Evolutionary conservation across 2,113 vertebrate species (phyloP).

Genomic region (Notechis scutatus): DNA sequence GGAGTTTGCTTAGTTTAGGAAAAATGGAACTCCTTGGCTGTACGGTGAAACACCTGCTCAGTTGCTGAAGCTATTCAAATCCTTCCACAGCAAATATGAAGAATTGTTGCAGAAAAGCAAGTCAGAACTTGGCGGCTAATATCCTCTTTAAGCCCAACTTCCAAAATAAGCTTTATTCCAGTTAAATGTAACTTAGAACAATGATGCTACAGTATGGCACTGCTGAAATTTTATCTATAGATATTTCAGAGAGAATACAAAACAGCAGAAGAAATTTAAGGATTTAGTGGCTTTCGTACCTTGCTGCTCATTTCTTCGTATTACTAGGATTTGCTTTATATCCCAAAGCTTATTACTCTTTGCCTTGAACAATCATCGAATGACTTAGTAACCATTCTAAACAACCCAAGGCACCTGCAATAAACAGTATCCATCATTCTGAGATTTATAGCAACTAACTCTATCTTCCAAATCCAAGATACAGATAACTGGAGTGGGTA

Average conservation of each 20-base stretch:
- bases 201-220: background rate
- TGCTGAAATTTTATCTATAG: background rate
- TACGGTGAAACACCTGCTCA: constrained; percentile 79
- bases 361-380: background rate
- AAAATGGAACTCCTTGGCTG: constrained; percentile 83
- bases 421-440: background rate
- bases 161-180: background rate
- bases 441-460: background rate
- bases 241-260: background rate
- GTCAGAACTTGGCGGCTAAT: too few relatives aligned
- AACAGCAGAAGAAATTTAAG: background rate
- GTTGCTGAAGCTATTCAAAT: constrained; percentile 79
- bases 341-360: background rate
- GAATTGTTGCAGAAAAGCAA: constrained; percentile 73
- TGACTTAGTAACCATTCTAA: background rate
- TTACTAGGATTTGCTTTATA: background rate
- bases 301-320: background rate
- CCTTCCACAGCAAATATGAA: constrained; percentile 89
- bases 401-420: background rate
- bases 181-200: background rate
- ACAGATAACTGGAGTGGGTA: background rate
- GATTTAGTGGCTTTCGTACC: background rate
- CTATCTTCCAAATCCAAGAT: background rate
- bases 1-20: constrained; percentile 83
- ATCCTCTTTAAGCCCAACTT: background rate